A percentile compares a stretch with the other conserved stretches of the same genome.
Evolutionary conservation across 2,113 vertebrate species (phyloP).

Genomic region (Cnemophilus loriae): DNA sequence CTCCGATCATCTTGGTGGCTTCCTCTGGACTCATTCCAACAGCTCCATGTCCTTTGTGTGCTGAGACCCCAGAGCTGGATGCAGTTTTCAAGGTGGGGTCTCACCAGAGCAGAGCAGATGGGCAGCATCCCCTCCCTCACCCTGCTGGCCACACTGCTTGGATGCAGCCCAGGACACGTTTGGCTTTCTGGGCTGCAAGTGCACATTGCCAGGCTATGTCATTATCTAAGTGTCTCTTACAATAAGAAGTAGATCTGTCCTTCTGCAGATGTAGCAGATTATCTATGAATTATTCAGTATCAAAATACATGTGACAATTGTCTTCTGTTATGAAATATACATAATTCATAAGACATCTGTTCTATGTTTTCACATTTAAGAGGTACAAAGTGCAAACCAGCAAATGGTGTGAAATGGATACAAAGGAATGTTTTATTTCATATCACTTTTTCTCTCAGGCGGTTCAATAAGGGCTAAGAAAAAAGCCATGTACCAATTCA

Average conservation of each 20-base stretch:
- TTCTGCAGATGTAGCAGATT: conserved; percentile 32
- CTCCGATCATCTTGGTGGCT: not conserved
- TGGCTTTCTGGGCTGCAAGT: not conserved
- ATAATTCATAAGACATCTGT: conserved; percentile 71
- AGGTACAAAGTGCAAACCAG: conserved; percentile 1
- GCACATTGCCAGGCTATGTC: not conserved
- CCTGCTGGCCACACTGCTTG: rapidly evolving
- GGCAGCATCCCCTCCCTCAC: rapidly evolving
- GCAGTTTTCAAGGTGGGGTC: rapidly evolving
- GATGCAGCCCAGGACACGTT: rapidly evolving
- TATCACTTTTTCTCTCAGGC: not conserved
- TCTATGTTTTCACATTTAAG: conserved; percentile 20
- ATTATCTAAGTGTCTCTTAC: not conserved
- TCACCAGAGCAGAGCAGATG: not conserved
- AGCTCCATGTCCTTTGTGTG: too few relatives aligned
- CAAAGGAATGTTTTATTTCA: not conserved
- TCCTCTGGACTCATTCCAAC: not conserved
- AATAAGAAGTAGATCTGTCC: not conserved
- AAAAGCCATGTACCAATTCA: not conserved
- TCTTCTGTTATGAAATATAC: conserved; percentile 52
- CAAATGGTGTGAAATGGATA: not conserved
- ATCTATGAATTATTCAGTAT: conserved; percentile 68
- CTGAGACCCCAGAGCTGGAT: not conserved
- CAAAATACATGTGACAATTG: conserved; percentile 59
- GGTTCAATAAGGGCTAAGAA: not conserved